Base-by-base conservation (phyloP, 2,888 invertebrate species). In the Empis stercorea region DNA sequence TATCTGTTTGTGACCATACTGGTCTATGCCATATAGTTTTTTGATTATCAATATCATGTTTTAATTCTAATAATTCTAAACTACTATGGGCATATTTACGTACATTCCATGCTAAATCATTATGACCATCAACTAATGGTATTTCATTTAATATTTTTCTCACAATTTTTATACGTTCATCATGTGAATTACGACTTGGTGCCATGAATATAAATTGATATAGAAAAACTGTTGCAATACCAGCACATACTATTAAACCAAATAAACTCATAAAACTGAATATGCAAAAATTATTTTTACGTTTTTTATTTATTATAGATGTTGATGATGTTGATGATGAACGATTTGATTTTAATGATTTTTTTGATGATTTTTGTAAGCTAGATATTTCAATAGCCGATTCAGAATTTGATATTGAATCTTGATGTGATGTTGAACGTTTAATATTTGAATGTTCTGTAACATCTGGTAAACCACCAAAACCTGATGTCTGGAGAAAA, bases 1-100 rank as follows among this genome's bases (percentile, higher is more conserved):
- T 84, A 69, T 94, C 93, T 23, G 93, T 94, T 66, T 94, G 93
- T 59, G 89, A 88, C 89, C 89, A 92, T 68, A 80, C 80, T 65
- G 84, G 86, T 59, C 79, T 76, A 56, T 85, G 81, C 89, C 89
- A 89, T 55, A 88, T 86, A 61, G 87, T 84, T 56, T 63, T 63
- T 50, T 66, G 63, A 52, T n/a, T n/a, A n/a, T 65, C 63, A 42
- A 65, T 54, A 48, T 61, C 58, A 16, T 49, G 39, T 20, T 17
- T 40, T 40, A 68, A 61, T 51, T 68, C 66, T 11, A 68, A 61
- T 49, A 63, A 53, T 49, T 68, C 69, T 43, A 87, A 74, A 68
- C 81, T 81, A 66, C 88, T 91, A 70, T 87, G 87, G 45, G 87
- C 79, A 70, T 88, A 88, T 68, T 87, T 87, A 52, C 88, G 74